Conservation (phyloP, 2,888 invertebrate genomes). For the Allygus modestus region DNA sequence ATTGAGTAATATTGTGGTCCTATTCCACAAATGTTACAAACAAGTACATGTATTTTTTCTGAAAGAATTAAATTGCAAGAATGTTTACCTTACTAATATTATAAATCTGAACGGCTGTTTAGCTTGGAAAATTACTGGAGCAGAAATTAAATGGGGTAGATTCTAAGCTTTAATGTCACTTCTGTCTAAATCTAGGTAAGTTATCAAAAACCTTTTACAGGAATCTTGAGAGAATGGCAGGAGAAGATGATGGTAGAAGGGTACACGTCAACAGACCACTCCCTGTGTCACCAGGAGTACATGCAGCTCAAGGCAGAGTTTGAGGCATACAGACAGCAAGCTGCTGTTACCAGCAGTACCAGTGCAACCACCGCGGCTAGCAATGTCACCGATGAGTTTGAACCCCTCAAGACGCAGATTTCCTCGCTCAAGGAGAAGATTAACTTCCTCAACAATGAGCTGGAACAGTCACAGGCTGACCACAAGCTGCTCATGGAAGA, state of each 20-base stretch:
- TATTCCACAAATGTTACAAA: too few species aligned
- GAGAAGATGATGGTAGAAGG: conserved; percentile 53
- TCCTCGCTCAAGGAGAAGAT: conserved; percentile 83
- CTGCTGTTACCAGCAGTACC: neutral
- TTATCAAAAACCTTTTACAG: conserved; percentile 32
- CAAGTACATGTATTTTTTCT: too few species aligned
- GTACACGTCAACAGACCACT: conserved; percentile 60
- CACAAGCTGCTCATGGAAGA: conserved; percentile 79
- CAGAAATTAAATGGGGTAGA: too few species aligned
- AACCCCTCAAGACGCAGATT: conserved; percentile 75
- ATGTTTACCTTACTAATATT: too few species aligned
- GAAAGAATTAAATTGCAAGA: too few species aligned
- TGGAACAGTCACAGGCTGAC: conserved; percentile 81
- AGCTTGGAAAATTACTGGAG: too few species aligned
- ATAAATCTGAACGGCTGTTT: too few species aligned
- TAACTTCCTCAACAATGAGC: conserved; percentile 79
- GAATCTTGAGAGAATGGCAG: conserved; percentile 62
- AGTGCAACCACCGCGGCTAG: neutral
- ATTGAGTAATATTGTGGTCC: too few species aligned
- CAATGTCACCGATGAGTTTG: conserved; percentile 60
- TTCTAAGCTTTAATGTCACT: too few species aligned
- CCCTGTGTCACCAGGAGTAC: conserved; percentile 81
- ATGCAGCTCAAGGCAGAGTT: conserved; percentile 81
- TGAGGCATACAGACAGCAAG: conserved; percentile 80
- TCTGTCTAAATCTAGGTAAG: too few species aligned